Evolutionary conservation across 1,140 invertebrate genomes (phyloP).

Genomic region (Temnothorax curvispinosus): DNA sequence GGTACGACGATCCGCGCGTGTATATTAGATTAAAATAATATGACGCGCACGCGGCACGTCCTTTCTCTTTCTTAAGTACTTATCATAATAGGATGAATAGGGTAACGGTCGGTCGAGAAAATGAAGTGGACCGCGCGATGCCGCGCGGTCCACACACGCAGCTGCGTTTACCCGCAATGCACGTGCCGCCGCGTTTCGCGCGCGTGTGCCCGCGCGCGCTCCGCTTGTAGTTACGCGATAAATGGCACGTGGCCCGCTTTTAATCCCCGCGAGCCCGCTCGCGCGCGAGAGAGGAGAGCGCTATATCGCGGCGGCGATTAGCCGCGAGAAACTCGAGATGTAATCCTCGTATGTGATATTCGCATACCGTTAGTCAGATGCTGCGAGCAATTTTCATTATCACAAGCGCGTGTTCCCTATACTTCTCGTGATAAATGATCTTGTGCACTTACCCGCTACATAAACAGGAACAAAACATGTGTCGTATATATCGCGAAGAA

Average conservation of each 20-base stretch:
- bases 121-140: conserved; percentile 67
- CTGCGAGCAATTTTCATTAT: conserved; percentile 24
- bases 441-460: neutral
- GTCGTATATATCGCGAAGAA: neutral
- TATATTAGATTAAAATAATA: conserved; percentile 28
- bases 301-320: conserved; percentile 24
- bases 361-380: conserved; percentile 58
- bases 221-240: conserved; percentile 29
- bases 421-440: conserved; percentile 25
- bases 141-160: conserved; percentile 35
- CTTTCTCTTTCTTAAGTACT: conserved; percentile 32
- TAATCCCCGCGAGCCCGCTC: neutral
- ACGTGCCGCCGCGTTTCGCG: conserved; percentile 50
- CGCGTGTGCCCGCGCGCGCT: conserved; percentile 6
- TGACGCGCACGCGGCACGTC: neutral
- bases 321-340: conserved; percentile 39
- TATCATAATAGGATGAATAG: conserved; percentile 57
- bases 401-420: neutral
- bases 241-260: conserved; percentile 54
- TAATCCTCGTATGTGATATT: conserved; percentile 8
- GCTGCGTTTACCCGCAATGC: conserved; percentile 59
- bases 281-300: neutral
- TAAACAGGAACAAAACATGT: neutral
- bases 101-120: conserved; percentile 50
- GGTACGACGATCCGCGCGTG: neutral